These are phyloP conservation scores for Pelodytes ibericus DNA, from an alignment of 2,797 vertebrate genomes.

Conservation along the genomic window DNA sequence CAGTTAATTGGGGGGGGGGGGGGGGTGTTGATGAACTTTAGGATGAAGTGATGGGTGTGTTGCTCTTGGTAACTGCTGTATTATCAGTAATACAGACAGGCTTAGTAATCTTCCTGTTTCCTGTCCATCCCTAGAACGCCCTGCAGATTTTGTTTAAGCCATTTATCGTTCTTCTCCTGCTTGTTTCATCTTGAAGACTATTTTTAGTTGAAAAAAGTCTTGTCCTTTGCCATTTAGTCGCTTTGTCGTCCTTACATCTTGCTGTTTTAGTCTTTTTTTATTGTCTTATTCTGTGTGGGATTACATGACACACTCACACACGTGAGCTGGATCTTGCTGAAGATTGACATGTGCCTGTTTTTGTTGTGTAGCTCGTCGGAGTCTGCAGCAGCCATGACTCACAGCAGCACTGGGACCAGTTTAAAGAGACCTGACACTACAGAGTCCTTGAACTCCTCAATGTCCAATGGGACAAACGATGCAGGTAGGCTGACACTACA, in stretches of 20 bases:
- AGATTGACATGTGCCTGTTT: background rate
- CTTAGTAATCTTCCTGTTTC: background rate
- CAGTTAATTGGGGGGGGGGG: too few relatives aligned
- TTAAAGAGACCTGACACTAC: slow-evolving; percentile 93
- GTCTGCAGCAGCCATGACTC: slow-evolving; percentile 77
- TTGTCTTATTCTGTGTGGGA: too few relatives aligned
- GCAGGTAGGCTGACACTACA: slow-evolving; percentile 91
- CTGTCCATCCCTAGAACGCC: background rate
- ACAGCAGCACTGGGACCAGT: slow-evolving; percentile 79
- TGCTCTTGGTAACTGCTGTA: background rate
- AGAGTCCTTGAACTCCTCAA: slow-evolving; percentile 92
- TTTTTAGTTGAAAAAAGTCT: too few relatives aligned
- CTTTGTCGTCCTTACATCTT: too few relatives aligned
- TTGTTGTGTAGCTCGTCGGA: slow-evolving; percentile 78
- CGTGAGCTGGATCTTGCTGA: too few relatives aligned
- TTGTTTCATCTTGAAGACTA: too few relatives aligned
- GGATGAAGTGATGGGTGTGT: background rate
- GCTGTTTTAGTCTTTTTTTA: too few relatives aligned
- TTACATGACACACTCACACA: too few relatives aligned
- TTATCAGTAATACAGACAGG: background rate
- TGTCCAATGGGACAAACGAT: slow-evolving; percentile 97
- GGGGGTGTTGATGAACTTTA: too few relatives aligned
- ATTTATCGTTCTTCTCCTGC: too few relatives aligned
- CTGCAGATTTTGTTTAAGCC: too few relatives aligned
- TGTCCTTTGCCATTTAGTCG: too few relatives aligned